Base-by-base conservation (phyloP, 2,797 vertebrate species). In the Agapornis canus region DNA sequence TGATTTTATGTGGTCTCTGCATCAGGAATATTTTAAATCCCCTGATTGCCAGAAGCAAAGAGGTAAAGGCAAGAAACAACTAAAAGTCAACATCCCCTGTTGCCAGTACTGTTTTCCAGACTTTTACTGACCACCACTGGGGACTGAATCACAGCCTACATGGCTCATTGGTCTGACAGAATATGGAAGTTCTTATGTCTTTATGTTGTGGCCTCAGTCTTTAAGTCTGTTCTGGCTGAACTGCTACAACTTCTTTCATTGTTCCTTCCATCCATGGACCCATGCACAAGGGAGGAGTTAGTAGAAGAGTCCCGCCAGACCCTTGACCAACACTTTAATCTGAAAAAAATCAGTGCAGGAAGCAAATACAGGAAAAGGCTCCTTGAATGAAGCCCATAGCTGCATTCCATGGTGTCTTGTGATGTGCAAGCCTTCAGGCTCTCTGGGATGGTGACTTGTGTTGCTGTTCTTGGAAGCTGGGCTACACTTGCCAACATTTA, bases 311-410 rank as follows among this genome's bases (percentile, higher is more conserved):
- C 15, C 29, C 70, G 20, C 9, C 65, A 71, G 82, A 49, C 15
- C 43, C 27, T 60, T 52, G 11, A 26, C 15, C 40, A 47, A 6
- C 52, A 19, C 51, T 90, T 39, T 68, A 64, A 5, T 66, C 60
- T 82, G 43, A 71, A 70, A 64, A 43, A 20, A 9, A 56, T 40
- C 32, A 39, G 35, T 5, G 10, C n/a, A 66, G 60, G 68, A 89
- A 66, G 26, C 13, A 85, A 82, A 56, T n/a, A 42, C 3, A 59
- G 40, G 18, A 40, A 68, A 32, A 82, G 1, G 1, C 31, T 63
- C 16, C 54, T 43, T 23, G 21, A 6, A 32, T 27, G 47, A 73
- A 82, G 31, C 16, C 14, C 0, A 0, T 11, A 54, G 40, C 39
- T 12, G 56, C 22, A 19, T 49, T 64, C 31, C 11, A 2, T 73